Base-by-base conservation (phyloP, 2,888 invertebrate genomes). In the Dicranocentrus wangi region DNA sequence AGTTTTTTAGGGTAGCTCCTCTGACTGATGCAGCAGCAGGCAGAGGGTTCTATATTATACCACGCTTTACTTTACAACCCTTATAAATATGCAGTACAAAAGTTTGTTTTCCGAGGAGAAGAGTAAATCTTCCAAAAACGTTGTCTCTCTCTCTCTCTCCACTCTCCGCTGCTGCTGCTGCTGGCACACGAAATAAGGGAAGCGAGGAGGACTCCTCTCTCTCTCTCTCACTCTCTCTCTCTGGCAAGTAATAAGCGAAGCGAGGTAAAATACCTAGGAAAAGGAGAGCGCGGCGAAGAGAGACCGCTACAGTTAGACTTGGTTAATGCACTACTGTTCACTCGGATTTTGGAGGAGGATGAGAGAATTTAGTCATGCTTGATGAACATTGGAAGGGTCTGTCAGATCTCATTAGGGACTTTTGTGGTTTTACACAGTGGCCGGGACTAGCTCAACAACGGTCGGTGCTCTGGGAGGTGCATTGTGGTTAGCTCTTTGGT, bases 401-500 rank as follows among this genome's bases (percentile, higher is more conserved):
- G 83, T 83, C 83, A 83, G 81, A 77, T 68, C 83, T 83, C 81
- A 83, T 83, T 84, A 82, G 81, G 55, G 72, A 71, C 73, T 76
- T 81, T 81, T 80, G 81, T 81, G 81, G 81, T 81, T 81, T 78
- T 77, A 70, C 69, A 84, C 88, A 93, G 93, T 89, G 77, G 88
- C 90, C 42, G 87, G 92, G 19, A 88, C 89, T 0, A 89, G 90
- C 15, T 90, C 92, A 0, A 87, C 90, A 1, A 73, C 91, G 3
- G 89, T 91, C 60, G 93, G 93, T 15, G 78, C 91, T 58, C 88
- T 91, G 76, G 91, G 92, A 82, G 93, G 92, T 1, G 88, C 90
- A 1, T 88, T 92, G 58, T 93, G 92, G 92, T 86, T 92, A 51
- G 86, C 91, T 3, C 89, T 92, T 83, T 93, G 93, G 92, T 91